Percentiles rank a stretch among this genome's conserved stretches.
phyloP scores from a whole-genome alignment of 2,113 vertebrate genomes.

The Emberiza fucata region DNA sequence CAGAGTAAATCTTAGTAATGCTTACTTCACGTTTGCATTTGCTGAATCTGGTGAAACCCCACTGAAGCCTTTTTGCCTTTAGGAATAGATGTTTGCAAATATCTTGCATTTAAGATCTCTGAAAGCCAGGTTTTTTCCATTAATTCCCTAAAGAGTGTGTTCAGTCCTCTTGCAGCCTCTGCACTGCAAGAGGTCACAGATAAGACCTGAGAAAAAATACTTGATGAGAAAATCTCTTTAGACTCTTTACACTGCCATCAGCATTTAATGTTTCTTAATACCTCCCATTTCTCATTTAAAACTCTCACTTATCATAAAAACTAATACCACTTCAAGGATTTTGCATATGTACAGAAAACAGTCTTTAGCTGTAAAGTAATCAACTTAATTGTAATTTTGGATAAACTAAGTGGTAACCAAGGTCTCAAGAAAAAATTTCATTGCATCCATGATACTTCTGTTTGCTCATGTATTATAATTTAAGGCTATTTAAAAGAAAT shows the following conservation, averaged over 20 bases:
- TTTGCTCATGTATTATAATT: neutral
- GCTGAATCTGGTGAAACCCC: neutral
- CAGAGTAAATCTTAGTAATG: neutral
- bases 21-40: neutral
- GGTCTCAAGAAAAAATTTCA: neutral
- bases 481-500: neutral
- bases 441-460: neutral
- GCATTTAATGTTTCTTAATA: neutral
- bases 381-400: neutral
- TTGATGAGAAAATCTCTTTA: neutral
- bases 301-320: neutral
- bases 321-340: neutral
- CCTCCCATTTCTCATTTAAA: neutral
- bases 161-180: neutral
- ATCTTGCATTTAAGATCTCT: neutral
- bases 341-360: neutral
- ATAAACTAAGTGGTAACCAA: neutral
- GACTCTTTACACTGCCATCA: neutral
- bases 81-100: neutral
- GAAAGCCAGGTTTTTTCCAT: neutral
- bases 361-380: neutral
- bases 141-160: neutral
- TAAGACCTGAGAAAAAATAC: neutral
- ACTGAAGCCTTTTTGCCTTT: neutral
- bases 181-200: neutral